Conservation (phyloP, 2,888 invertebrate species). For the Cheilosia impressa region DNA sequence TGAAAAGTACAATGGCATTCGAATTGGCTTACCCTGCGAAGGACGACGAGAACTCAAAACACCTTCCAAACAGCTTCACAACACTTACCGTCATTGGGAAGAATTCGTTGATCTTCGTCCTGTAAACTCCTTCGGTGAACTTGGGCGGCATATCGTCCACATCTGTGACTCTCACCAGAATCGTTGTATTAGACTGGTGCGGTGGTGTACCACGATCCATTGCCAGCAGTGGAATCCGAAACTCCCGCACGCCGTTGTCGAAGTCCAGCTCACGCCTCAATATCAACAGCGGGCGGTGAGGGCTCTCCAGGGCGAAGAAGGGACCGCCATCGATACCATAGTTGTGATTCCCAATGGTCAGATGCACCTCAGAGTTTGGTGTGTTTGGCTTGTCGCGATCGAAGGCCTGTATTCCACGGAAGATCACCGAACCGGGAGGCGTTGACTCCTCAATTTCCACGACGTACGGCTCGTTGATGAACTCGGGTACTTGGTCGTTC, state of each 20-base stretch:
- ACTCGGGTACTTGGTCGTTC: conserved; percentile 92
- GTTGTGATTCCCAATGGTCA: conserved; percentile 88
- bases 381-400: conserved; percentile 95
- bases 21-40: conserved; percentile 88
- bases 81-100: conserved; percentile 90
- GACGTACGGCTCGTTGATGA: conserved; percentile 91
- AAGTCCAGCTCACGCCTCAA: conserved; percentile 90
- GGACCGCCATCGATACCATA: conserved; percentile 81
- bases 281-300: conserved; percentile 90
- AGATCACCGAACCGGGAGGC: conserved; percentile 90
- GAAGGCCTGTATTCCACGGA: conserved; percentile 91
- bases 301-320: conserved; percentile 90
- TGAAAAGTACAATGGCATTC: conserved; percentile 88
- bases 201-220: conserved; percentile 93
- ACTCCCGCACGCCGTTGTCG: conserved; percentile 91
- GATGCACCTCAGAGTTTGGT: conserved; percentile 93
- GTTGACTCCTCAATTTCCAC: conserved; percentile 92
- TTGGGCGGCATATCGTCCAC: conserved; percentile 93
- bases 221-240: conserved; percentile 89
- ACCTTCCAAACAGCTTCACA: background rate
- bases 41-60: background rate
- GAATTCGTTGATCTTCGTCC: conserved; percentile 92
- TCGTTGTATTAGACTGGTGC: conserved; percentile 88
- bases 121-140: conserved; percentile 92
- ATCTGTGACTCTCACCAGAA: conserved; percentile 89